Conservation (phyloP, 1,140 invertebrate genomes). For the Drosophila mojavensis region DNA sequence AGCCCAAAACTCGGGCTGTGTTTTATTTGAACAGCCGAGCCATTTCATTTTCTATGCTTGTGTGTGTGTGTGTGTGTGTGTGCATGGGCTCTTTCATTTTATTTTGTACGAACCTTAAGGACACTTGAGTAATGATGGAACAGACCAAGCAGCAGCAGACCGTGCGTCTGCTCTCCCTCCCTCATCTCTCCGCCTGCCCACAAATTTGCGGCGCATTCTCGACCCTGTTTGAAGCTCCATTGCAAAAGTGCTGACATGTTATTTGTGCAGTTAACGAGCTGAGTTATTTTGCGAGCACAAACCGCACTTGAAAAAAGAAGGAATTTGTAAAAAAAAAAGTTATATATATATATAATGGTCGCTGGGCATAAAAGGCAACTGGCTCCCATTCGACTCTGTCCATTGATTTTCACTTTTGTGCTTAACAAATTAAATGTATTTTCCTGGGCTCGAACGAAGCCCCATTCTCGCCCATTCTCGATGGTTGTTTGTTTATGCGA, state of each 20-base stretch:
- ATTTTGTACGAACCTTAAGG: conserved; percentile 47
- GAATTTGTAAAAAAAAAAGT: conserved; percentile 30
- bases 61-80: conserved; percentile 2
- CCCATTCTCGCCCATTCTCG: too few species aligned
- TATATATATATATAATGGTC: conserved; percentile 16
- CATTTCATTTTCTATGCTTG: conserved; percentile 11
- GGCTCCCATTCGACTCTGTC: conserved; percentile 1
- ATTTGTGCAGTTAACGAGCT: conserved; percentile 81
- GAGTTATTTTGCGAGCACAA: conserved; percentile 75
- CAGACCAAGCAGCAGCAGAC: conserved; percentile 23
- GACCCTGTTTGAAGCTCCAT: conserved; percentile 66
- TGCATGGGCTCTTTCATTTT: conserved; percentile 44
- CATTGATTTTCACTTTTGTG: conserved; percentile 61
- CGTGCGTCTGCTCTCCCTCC: conserved; percentile 1
- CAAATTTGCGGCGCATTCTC: conserved; percentile 69
- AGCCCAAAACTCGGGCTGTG: conserved; percentile 33
- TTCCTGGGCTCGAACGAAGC: conserved; percentile 2
- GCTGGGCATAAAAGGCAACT: conserved; percentile 47
- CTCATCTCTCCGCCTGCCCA: conserved; percentile 38
- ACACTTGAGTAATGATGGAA: conserved; percentile 58
- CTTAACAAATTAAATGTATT: conserved; percentile 71
- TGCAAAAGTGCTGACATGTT: conserved; percentile 81
- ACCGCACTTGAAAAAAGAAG: conserved; percentile 69
- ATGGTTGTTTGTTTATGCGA: conserved; percentile 71
- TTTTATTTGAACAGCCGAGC: conserved; percentile 43